Conservation (phyloP, 2,888 invertebrate species). For the Drosophila atroscutellata region DNA sequence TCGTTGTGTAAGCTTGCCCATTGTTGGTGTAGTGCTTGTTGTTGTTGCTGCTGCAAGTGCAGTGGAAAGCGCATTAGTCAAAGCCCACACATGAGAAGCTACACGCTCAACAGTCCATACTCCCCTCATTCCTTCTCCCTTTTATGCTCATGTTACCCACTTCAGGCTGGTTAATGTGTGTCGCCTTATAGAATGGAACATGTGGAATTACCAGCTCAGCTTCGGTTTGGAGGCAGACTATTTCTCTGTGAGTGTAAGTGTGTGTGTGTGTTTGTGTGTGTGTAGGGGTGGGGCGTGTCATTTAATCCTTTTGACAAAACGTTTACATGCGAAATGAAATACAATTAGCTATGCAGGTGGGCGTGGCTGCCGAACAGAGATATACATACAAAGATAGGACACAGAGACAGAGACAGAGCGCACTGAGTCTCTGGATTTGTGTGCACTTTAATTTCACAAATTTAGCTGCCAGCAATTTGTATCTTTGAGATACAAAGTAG, state of each 20-base stretch:
- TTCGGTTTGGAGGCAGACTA: conserved; percentile 14
- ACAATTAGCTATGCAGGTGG: conserved; percentile 65
- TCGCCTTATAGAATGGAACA: conserved; percentile 73
- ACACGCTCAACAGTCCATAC: not conserved
- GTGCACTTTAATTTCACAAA: conserved; percentile 72
- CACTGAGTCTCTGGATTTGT: conserved; percentile 35
- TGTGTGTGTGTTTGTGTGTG: not conserved
- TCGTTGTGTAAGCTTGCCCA: conserved; percentile 67
- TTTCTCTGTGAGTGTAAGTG: not conserved
- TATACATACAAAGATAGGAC: not conserved
- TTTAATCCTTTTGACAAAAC: conserved; percentile 80
- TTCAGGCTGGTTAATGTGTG: conserved; percentile 75
- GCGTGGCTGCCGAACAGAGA: conserved; percentile 39
- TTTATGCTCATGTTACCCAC: conserved; percentile 54
- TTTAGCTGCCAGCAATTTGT: conserved; percentile 64
- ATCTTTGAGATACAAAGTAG: conserved; percentile 77
- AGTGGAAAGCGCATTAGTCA: conserved; percentile 72
- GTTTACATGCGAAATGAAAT: conserved; percentile 70
- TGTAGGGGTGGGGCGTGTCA: conserved; percentile 32
- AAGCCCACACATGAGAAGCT: conserved; percentile 55
- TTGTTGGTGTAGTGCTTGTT: conserved; percentile 41
- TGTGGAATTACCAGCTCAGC: conserved; percentile 67
- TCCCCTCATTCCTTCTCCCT: not conserved
- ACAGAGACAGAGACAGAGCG: conserved; percentile 1
- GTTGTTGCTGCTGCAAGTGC: conserved; percentile 66